A percentile compares a stretch with the other conserved stretches of the same genome.
phyloP scores from a whole-genome alignment of 2,797 vertebrate genomes.

The Semotilus atromaculatus region DNA sequence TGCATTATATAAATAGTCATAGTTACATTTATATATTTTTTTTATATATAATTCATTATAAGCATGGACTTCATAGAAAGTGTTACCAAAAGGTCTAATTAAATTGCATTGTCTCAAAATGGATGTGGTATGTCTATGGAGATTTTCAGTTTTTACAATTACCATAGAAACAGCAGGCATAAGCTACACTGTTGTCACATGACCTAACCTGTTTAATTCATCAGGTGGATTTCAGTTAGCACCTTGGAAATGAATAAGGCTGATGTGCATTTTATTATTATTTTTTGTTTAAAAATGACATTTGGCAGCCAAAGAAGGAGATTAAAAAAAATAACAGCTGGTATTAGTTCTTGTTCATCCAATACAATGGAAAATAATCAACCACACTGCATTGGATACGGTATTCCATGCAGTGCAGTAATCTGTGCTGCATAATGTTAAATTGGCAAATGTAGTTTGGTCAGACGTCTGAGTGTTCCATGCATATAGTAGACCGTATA shows the following conservation, averaged over 20 bases:
- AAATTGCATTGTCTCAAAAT: not conserved
- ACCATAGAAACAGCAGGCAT: not conserved
- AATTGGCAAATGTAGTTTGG: not conserved
- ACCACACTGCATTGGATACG: not conserved
- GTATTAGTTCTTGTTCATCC: not conserved
- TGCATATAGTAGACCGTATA: not conserved
- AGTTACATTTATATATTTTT: too few species aligned
- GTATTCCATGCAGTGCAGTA: not conserved
- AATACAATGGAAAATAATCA: not conserved
- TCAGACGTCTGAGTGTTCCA: not conserved
- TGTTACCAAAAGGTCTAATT: not conserved
- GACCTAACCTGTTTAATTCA: constrained; percentile 7
- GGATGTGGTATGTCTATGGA: not conserved
- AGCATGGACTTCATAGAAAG: too few species aligned
- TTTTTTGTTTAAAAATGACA: too few species aligned
- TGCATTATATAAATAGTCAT: too few species aligned
- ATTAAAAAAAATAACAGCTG: not conserved
- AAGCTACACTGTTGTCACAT: not conserved
- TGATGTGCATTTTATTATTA: not conserved
- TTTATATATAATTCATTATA: too few species aligned
- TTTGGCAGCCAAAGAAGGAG: not conserved
- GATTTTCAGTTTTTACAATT: not conserved
- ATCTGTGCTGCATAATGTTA: not conserved
- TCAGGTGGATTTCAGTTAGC: not conserved
- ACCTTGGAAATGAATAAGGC: not conserved